A percentile compares a stretch with the other conserved stretches of the same genome.
Conservation (phyloP, 2,888 invertebrate genomes). For the Toxonevra muliebris region DNA sequence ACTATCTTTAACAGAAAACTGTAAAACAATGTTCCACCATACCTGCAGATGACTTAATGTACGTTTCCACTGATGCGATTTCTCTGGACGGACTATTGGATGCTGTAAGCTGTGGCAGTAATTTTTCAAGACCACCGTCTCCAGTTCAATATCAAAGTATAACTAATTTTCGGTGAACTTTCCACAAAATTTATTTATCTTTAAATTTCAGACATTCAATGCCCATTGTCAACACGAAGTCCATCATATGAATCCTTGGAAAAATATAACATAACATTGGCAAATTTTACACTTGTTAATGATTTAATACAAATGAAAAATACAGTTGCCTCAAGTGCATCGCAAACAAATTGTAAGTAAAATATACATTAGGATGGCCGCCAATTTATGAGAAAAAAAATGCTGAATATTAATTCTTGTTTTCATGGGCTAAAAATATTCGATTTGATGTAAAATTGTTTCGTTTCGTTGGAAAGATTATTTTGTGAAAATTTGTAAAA, state of each 20-base stretch:
- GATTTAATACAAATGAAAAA: neutral
- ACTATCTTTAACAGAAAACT: conserved; percentile 26
- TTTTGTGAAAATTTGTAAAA: too few species aligned
- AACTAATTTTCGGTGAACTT: conserved; percentile 23
- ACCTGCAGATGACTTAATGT: conserved; percentile 42
- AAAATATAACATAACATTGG: neutral
- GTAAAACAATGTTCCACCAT: conserved; percentile 40
- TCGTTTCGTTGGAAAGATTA: too few species aligned
- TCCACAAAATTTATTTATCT: neutral
- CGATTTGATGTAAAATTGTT: too few species aligned
- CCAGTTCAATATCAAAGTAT: conserved; percentile 49
- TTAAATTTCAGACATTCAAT: too few species aligned
- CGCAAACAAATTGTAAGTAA: too few species aligned
- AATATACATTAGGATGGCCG: too few species aligned
- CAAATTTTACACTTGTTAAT: neutral
- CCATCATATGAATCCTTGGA: conserved; percentile 1
- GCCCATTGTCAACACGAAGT: too few species aligned
- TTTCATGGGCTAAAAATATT: too few species aligned
- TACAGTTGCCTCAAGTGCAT: neutral
- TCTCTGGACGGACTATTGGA: conserved; percentile 53
- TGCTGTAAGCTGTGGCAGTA: conserved; percentile 52
- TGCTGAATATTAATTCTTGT: too few species aligned
- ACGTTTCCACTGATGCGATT: conserved; percentile 53
- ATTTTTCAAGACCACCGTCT: conserved; percentile 50
- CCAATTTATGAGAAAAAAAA: too few species aligned